phyloP scores from a whole-genome alignment of 2,797 vertebrate species.

The Syncerus caffer region DNA sequence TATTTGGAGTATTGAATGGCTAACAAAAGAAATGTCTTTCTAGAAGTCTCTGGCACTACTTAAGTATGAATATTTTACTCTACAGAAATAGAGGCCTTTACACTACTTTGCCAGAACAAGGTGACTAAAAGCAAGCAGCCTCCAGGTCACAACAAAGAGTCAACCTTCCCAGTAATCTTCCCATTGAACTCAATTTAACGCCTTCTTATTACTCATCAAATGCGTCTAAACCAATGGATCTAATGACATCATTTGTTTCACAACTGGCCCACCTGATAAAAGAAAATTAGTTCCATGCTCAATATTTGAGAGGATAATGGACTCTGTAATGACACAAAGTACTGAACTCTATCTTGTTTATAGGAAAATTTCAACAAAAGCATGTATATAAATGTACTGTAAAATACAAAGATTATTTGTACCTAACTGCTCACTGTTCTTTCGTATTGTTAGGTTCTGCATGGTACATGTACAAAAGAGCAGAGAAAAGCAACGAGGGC shows the following conservation, averaged over 20 bases:
- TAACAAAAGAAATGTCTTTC: background rate
- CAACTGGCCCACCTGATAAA: constrained; percentile 13
- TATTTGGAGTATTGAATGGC: background rate
- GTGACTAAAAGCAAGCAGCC: background rate
- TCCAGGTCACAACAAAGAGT: background rate
- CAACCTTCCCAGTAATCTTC: background rate
- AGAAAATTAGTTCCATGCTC: constrained; percentile 24
- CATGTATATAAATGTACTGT: background rate
- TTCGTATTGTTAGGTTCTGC: background rate
- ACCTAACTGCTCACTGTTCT: background rate
- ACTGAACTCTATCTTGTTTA: constrained; percentile 36
- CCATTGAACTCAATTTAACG: constrained; percentile 11
- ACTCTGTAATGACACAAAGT: constrained; percentile 3
- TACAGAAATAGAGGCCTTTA: background rate
- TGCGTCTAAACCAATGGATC: background rate
- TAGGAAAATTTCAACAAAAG: constrained; percentile 33
- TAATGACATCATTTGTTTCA: constrained; percentile 30
- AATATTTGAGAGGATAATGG: constrained; percentile 46
- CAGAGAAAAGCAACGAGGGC: background rate
- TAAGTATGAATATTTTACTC: background rate
- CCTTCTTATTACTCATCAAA: constrained; percentile 21
- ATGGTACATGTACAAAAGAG: background rate
- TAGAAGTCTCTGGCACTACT: background rate
- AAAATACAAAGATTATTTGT: constrained; percentile 16
- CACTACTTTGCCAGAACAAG: background rate